Evolutionary conservation across 2,888 invertebrate genomes (phyloP).

Genomic region (Rhopalosiphum nymphaeae): DNA sequence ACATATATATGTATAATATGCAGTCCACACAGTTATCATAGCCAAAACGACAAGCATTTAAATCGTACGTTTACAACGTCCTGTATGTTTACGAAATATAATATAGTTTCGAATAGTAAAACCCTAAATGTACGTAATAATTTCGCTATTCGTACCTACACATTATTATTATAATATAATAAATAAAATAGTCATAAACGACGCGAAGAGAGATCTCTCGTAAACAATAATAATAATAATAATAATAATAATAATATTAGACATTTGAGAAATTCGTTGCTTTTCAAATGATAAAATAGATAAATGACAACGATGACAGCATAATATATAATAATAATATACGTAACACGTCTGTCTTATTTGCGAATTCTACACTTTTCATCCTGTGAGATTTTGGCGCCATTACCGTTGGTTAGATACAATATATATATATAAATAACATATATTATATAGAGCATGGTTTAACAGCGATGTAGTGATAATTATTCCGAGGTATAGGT

Average conservation of each 20-base stretch:
- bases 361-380: not conserved
- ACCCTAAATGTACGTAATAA: not conserved
- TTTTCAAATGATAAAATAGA: not conserved
- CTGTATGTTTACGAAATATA: not conserved
- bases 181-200: not conserved
- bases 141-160: not conserved
- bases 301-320: not conserved
- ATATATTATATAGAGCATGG: not conserved
- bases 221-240: not conserved
- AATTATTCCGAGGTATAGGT: not conserved
- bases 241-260: not conserved
- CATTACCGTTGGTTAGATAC: not conserved
- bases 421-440: not conserved
- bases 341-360: not conserved
- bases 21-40: not conserved
- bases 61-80: not conserved
- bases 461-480: not conserved
- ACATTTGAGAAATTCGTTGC: not conserved
- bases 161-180: not conserved
- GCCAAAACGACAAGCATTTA: slow-evolving; percentile 22
- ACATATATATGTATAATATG: not conserved
- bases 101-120: slow-evolving; percentile 1
- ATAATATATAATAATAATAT: not conserved
- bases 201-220: not conserved
- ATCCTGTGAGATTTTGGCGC: not conserved